Evolutionary conservation across 1,140 invertebrate genomes (phyloP).

Genomic region (Choristoneura fumiferana): DNA sequence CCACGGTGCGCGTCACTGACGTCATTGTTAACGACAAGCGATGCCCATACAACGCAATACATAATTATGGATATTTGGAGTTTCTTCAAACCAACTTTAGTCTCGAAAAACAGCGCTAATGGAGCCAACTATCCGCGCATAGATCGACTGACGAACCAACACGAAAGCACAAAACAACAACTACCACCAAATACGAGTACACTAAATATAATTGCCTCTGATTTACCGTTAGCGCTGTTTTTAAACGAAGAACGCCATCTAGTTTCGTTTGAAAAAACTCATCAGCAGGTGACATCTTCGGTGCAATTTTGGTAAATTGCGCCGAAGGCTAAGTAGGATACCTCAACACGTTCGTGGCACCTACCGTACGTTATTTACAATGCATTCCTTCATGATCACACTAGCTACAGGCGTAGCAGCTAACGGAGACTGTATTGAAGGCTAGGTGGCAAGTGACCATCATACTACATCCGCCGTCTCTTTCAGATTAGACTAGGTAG

Average conservation of each 20-base stretch:
- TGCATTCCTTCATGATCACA: conserved; percentile 66
- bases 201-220: no score
- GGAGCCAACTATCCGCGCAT: no score
- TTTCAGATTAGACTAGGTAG: no score
- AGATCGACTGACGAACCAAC: no score
- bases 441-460: no score
- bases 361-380: conserved; percentile 75
- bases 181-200: no score
- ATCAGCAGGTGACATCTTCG: conserved; percentile 25
- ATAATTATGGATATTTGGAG: conserved; percentile 28
- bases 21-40: conserved; percentile 74
- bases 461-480: no score
- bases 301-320: conserved; percentile 19
- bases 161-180: no score
- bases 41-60: conserved; percentile 72
- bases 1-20: conserved; percentile 42
- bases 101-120: not conserved
- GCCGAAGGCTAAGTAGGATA: conserved; percentile 27
- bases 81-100: conserved; percentile 16
- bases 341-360: conserved; percentile 52
- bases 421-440: no score
- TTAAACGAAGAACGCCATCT: not conserved
- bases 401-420: conserved; percentile 27
- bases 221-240: not conserved
- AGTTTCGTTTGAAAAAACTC: conserved; percentile 33